Evolutionary conservation across 2,888 invertebrate species (phyloP).

Genomic region (Rotaria sp.): DNA sequence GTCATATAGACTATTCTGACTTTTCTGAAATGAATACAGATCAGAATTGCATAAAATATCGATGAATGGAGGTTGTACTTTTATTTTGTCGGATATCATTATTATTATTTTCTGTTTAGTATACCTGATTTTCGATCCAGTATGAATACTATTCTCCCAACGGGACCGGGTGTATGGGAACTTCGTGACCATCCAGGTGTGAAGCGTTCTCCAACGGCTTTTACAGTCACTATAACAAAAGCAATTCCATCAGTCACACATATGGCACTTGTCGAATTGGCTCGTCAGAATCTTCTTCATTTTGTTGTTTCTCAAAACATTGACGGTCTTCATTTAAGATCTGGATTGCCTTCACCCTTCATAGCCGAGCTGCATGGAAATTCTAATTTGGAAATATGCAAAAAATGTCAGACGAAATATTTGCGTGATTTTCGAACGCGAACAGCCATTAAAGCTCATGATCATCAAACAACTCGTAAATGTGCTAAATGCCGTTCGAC

Average conservation of each 20-base stretch:
- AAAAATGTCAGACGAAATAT: conserved; percentile 12
- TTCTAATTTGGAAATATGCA: conserved; percentile 6
- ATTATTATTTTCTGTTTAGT: not conserved
- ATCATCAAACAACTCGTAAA: not conserved
- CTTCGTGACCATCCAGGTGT: not conserved
- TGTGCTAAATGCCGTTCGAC: not conserved
- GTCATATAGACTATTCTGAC: no score
- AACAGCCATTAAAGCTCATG: not conserved
- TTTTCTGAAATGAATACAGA: no score
- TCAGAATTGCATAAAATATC: no score
- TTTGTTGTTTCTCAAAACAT: conserved; percentile 27
- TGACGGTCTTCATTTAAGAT: conserved; percentile 61
- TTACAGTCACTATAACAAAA: not conserved
- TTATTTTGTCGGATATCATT: no score
- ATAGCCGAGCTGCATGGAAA: conserved; percentile 29
- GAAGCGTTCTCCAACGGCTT: not conserved
- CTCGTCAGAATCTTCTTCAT: not conserved
- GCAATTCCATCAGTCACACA: conserved; percentile 22
- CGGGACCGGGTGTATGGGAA: conserved; percentile 16
- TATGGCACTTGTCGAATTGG: conserved; percentile 31
- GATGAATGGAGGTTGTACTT: no score
- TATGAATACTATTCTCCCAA: not conserved
- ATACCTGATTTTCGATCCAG: conserved; percentile 24
- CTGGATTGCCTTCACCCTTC: conserved; percentile 65
- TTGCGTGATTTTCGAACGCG: conserved; percentile 29